phyloP scores from a whole-genome alignment of 2,888 invertebrate genomes.

The Sisyra terminalis region DNA sequence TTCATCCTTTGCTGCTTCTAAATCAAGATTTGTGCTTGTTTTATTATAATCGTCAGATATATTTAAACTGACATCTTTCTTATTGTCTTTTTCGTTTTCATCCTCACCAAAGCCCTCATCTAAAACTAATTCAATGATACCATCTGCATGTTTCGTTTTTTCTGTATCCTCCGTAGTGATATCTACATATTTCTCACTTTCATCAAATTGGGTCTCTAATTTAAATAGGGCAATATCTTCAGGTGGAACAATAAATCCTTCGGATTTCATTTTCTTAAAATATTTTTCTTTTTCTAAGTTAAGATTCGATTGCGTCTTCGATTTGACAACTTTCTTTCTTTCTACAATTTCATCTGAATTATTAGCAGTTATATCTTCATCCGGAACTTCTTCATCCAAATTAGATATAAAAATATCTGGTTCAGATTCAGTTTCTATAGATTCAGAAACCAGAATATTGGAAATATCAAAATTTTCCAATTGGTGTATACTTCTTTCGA shows the following conservation, averaged over 20 bases:
- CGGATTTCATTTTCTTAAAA: conserved; percentile 11
- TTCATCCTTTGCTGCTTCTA: too few relatives aligned
- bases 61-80: not conserved
- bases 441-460: too few relatives aligned
- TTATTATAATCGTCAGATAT: conserved; percentile 1
- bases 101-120: not conserved
- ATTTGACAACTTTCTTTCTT: conserved; percentile 7
- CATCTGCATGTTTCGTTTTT: not conserved
- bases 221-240: not conserved
- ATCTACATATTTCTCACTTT: too few relatives aligned
- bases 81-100: not conserved
- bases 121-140: not conserved
- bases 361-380: conserved; percentile 2
- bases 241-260: conserved; percentile 8
- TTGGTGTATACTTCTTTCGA: too few relatives aligned
- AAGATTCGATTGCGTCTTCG: conserved; percentile 8
- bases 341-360: conserved; percentile 1
- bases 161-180: too few relatives aligned
- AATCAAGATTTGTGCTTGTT: not conserved
- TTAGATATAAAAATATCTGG: not conserved
- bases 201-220: not conserved
- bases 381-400: not conserved
- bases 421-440: not conserved
- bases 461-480: too few relatives aligned
- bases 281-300: conserved; percentile 10